phyloP scores from a whole-genome alignment of 2,113 vertebrate species.

The Nycticorax nycticorax region DNA sequence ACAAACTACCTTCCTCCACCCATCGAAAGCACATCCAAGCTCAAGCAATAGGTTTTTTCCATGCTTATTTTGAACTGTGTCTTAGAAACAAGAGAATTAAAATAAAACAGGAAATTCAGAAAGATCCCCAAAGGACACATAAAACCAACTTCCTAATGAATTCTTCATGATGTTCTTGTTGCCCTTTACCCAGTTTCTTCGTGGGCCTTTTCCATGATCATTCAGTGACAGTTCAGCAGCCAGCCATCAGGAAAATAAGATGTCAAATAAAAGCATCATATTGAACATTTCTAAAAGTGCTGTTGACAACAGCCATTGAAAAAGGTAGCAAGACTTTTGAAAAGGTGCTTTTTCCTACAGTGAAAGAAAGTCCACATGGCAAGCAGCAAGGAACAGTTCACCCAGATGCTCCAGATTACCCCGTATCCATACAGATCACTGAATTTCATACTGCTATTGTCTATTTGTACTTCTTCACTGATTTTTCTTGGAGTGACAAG shows the following conservation, averaged over 20 bases:
- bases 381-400: background rate
- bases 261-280: background rate
- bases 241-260: background rate
- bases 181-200: background rate
- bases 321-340: background rate
- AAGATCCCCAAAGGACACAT: constrained; percentile 1
- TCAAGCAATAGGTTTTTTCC: background rate
- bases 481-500: background rate
- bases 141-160: background rate
- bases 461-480: background rate
- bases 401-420: background rate
- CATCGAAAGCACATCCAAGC: background rate
- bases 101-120: constrained; percentile 13
- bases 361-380: background rate
- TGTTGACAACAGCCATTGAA: background rate
- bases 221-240: background rate
- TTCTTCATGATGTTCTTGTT: background rate
- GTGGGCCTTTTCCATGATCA: background rate
- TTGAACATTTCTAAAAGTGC: background rate
- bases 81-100: background rate
- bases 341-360: background rate
- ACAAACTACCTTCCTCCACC: background rate
- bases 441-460: background rate
- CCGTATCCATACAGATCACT: background rate
- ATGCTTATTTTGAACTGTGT: background rate